Evolutionary conservation across 2,888 invertebrate species (phyloP).

Genomic region (Lepeophtheirus nordmannii): DNA sequence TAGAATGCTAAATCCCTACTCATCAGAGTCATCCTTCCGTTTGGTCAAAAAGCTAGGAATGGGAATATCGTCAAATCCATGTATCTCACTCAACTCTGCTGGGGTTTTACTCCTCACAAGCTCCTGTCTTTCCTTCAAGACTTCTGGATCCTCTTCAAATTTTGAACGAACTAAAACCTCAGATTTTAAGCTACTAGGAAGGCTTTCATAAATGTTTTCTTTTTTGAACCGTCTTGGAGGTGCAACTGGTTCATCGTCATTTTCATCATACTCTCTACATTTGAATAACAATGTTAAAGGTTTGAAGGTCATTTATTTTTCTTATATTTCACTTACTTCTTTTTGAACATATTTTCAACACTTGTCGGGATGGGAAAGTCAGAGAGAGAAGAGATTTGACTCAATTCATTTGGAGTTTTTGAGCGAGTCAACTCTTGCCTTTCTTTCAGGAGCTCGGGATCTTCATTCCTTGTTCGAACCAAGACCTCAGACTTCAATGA

Average conservation of each 20-base stretch:
- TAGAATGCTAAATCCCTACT: not conserved
- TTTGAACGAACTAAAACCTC: constrained; percentile 13
- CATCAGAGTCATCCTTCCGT: not conserved
- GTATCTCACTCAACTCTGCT: constrained; percentile 13
- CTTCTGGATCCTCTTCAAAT: constrained; percentile 6
- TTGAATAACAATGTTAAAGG: not conserved
- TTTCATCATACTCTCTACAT: not conserved
- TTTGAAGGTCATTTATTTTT: too few species aligned
- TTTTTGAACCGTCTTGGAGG: constrained; percentile 4
- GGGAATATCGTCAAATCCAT: constrained; percentile 12
- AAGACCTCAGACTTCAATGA: constrained; percentile 10
- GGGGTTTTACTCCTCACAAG: constrained; percentile 7
- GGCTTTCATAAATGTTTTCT: constrained; percentile 9
- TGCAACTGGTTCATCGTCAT: not conserved
- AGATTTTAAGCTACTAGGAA: constrained; percentile 15
- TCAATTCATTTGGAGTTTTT: constrained; percentile 8
- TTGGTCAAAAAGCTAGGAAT: constrained; percentile 14
- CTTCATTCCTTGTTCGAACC: constrained; percentile 9
- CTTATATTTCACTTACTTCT: not conserved
- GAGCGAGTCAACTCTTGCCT: constrained; percentile 10
- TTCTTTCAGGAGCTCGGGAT: constrained; percentile 7
- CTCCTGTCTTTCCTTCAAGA: constrained; percentile 11
- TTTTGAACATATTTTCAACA: constrained; percentile 12
- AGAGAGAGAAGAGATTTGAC: constrained; percentile 13
- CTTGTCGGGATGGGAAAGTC: constrained; percentile 4